These are phyloP conservation scores for Momotus momota DNA, from an alignment of 2,797 vertebrate species.

Conservation along the genomic window DNA sequence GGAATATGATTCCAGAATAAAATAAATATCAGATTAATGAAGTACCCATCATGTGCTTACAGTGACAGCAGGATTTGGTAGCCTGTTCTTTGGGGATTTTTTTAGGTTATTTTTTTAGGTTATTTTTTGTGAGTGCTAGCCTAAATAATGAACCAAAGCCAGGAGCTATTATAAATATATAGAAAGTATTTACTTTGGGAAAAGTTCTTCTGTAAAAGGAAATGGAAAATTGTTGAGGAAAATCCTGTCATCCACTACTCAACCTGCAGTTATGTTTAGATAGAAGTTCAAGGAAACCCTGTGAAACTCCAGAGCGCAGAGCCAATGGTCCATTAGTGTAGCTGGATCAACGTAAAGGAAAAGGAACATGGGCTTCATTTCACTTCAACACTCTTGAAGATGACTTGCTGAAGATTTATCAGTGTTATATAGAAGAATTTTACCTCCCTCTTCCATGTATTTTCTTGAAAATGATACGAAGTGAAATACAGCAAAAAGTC, in stretches of 20 bases:
- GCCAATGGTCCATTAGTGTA: slow-evolving; percentile 31
- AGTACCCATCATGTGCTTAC: neutral
- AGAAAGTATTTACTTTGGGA: neutral
- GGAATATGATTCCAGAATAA: neutral
- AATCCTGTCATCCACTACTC: slow-evolving; percentile 18
- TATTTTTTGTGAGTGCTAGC: neutral
- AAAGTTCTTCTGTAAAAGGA: neutral
- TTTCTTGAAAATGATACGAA: neutral
- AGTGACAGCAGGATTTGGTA: neutral
- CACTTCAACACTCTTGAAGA: slow-evolving; percentile 9
- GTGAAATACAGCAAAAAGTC: neutral
- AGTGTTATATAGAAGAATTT: slow-evolving; percentile 38
- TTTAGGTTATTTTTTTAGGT: neutral
- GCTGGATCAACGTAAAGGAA: slow-evolving; percentile 50
- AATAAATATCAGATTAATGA: neutral
- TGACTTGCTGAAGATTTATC: slow-evolving; percentile 50
- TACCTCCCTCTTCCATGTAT: neutral
- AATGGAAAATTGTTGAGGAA: slow-evolving; percentile 1
- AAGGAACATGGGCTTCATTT: slow-evolving; percentile 57
- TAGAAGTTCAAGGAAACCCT: slow-evolving; percentile 19
- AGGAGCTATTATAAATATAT: neutral
- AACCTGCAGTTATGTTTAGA: neutral
- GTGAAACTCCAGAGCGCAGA: neutral
- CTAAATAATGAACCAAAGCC: neutral
- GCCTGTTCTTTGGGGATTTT: neutral